Percentiles rank a stretch among this genome's conserved stretches.
Evolutionary conservation across 2,888 invertebrate species (phyloP).

Genomic region (Drosophila anomalipes): DNA sequence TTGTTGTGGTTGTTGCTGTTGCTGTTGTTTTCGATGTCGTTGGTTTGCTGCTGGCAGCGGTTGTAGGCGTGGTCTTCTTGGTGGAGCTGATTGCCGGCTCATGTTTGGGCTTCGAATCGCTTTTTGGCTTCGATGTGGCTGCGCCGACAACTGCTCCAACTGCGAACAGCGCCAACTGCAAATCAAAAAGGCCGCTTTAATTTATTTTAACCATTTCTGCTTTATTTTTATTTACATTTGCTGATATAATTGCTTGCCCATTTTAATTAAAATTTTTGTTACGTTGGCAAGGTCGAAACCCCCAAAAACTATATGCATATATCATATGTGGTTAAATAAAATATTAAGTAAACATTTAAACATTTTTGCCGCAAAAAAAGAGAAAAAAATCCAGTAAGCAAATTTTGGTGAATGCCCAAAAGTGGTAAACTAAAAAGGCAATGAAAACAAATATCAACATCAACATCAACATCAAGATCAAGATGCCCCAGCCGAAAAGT

Average conservation of each 20-base stretch:
- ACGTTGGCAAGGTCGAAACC: conserved; percentile 60
- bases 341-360: conserved; percentile 41
- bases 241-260: background rate
- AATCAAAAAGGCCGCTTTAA: conserved; percentile 27
- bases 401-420: conserved; percentile 69
- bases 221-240: conserved; percentile 8
- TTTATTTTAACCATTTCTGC: conserved; percentile 23
- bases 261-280: conserved; percentile 47
- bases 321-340: conserved; percentile 4
- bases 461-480: conserved; percentile 40
- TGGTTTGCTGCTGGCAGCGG: background rate
- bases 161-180: conserved; percentile 77
- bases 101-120: conserved; percentile 40
- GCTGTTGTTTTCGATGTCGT: background rate
- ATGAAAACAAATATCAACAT: conserved; percentile 51
- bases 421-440: conserved; percentile 57
- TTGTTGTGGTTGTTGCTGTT: conserved; percentile 12
- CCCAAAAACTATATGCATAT: conserved; percentile 11
- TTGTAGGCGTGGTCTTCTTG: conserved; percentile 36
- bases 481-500: conserved; percentile 19
- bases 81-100: conserved; percentile 24
- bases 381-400: background rate
- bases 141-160: conserved; percentile 61
- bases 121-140: conserved; percentile 50
- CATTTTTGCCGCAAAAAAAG: conserved; percentile 47